Evolutionary conservation across 2,113 vertebrate species (phyloP).

Genomic region (Carassius gibelio): DNA sequence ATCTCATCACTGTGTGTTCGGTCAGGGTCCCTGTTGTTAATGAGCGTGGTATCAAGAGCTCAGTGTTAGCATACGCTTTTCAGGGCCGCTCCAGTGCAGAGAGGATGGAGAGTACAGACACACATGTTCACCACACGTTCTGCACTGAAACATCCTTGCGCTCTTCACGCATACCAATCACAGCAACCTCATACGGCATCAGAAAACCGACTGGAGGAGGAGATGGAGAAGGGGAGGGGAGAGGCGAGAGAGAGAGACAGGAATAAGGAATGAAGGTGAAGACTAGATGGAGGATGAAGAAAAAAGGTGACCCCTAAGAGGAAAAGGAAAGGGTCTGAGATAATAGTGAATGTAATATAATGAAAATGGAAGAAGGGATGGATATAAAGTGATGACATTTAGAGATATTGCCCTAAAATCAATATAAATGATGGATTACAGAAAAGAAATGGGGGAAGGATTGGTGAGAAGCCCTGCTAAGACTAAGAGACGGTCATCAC

Average conservation of each 20-base stretch:
- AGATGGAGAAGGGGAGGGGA: slow-evolving; percentile 13
- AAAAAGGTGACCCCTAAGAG: slow-evolving; percentile 1
- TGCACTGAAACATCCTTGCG: slow-evolving; percentile 4
- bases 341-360: not conserved
- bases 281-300: not conserved
- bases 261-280: not conserved
- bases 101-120: slow-evolving; percentile 2
- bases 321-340: not conserved
- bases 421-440: not conserved
- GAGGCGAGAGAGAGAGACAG: slow-evolving; percentile 11
- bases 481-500: not conserved
- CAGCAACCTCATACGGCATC: not conserved
- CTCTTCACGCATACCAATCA: slow-evolving; percentile 16
- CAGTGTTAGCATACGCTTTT: slow-evolving; percentile 3
- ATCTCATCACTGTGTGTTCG: not conserved
- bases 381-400: not conserved
- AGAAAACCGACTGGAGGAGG: not conserved
- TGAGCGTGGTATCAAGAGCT: not conserved
- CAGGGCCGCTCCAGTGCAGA: slow-evolving; percentile 12
- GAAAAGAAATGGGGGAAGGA: not conserved
- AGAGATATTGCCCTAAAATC: not conserved
- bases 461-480: not conserved
- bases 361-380: not conserved
- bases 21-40: not conserved
- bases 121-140: slow-evolving; percentile 38